Percentiles rank a stretch among this genome's conserved stretches.
Evolutionary conservation across 2,113 vertebrate species (phyloP).

Genomic region (Leptocoma aspasia): DNA sequence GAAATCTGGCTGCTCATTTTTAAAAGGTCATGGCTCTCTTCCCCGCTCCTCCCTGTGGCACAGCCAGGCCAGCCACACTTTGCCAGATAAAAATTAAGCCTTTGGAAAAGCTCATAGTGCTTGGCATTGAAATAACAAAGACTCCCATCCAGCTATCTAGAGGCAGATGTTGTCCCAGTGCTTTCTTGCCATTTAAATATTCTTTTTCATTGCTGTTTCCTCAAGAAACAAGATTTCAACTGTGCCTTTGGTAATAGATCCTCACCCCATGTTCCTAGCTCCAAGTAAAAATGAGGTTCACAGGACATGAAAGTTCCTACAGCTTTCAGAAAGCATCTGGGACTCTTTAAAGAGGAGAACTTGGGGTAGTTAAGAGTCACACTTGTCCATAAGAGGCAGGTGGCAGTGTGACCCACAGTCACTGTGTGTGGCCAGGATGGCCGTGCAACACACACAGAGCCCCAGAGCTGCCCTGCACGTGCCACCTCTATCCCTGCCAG

Average conservation of each 20-base stretch:
- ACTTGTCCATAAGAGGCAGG: background rate
- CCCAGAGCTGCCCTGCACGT: background rate
- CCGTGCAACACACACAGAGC: background rate
- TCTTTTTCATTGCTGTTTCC: background rate
- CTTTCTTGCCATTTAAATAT: background rate
- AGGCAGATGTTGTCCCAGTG: background rate
- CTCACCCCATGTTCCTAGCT: background rate
- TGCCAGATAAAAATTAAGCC: background rate
- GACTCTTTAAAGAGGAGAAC: background rate
- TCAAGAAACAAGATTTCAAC: background rate
- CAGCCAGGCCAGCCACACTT: background rate
- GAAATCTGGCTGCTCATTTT: background rate
- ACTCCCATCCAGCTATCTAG: background rate
- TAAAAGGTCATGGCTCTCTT: background rate
- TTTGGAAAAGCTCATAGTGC: background rate
- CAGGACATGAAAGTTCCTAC: background rate
- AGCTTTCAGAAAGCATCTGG: background rate
- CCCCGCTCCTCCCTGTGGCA: fast-evolving
- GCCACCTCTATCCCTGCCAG: background rate
- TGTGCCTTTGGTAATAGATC: background rate
- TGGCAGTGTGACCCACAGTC: background rate
- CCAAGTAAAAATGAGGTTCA: background rate
- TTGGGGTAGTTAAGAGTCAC: background rate
- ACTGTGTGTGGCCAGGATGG: background rate
- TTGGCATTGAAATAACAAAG: background rate